These are phyloP conservation scores for Sebastiscus tertius DNA, from an alignment of 2,797 vertebrate genomes.

Conservation along the genomic window DNA sequence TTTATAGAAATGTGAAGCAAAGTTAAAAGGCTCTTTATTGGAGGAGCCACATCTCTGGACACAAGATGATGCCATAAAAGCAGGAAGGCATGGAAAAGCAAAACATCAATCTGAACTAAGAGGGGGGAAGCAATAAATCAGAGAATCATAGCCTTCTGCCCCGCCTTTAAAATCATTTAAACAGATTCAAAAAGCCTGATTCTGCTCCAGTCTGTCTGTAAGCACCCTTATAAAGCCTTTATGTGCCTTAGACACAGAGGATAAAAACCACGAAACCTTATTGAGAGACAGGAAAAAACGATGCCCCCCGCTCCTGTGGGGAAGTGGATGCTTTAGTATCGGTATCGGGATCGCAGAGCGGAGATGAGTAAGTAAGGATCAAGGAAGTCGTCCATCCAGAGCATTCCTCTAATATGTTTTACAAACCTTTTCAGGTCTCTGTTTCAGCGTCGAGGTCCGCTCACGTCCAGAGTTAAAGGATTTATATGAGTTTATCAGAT, in stretches of 20 bases:
- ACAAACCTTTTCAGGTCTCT: constrained; percentile 70
- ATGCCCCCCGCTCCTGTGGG: constrained; percentile 52
- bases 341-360: constrained; percentile 64
- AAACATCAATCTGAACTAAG: constrained; percentile 86
- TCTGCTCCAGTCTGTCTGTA: constrained; percentile 81
- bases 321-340: constrained; percentile 71
- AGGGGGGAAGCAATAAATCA: constrained; percentile 85
- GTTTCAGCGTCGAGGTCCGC: constrained; percentile 46
- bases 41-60: constrained; percentile 85
- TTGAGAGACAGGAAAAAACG: constrained; percentile 70
- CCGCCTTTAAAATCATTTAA: constrained; percentile 87
- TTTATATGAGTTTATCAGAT: constrained; percentile 63
- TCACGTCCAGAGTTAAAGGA: constrained; percentile 39
- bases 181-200: constrained; percentile 85
- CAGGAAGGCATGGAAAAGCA: constrained; percentile 81
- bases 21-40: constrained; percentile 88
- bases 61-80: constrained; percentile 87
- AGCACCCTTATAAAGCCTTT: constrained; percentile 85
- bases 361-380: constrained; percentile 69
- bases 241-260: constrained; percentile 73
- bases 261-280: constrained; percentile 77
- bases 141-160: constrained; percentile 77
- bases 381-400: constrained; percentile 70
- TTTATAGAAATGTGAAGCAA: constrained; percentile 82
- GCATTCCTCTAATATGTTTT: constrained; percentile 74